Base-by-base conservation (phyloP, 1,140 invertebrate genomes). In the Maniola jurtina region DNA sequence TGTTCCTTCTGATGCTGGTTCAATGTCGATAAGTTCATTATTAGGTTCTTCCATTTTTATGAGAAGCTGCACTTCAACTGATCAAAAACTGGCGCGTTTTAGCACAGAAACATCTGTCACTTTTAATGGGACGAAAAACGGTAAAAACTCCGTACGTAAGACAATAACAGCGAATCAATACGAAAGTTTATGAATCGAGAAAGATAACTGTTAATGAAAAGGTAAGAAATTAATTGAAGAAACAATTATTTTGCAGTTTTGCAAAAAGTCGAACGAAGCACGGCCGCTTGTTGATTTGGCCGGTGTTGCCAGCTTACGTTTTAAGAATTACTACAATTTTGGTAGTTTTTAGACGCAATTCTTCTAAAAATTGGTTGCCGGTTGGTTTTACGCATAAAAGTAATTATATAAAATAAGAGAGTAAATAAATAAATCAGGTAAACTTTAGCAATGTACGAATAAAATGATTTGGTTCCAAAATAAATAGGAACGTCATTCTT, bases 211-310 rank as follows among this genome's bases (percentile, higher is more conserved):
- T 36, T 34, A 61, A 57, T 59, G 61, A 54, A 61, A 67, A 48
- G 40, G n/a, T 48, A 11, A 40, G 62, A 68, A 68, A 68, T 58
- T 52, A 55, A 68, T 63, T 68, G 55, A 63, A 55, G 35, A 60
- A 68, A 59, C 47, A 35, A 35, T 57, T 59, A 38, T 66, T 62
- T 66, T 63, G 52, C 71, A 66, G 74, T 82, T 73, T 75, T 66
- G 64, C 66, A 72, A 79, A 75, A 76, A 77, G 71, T 65, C 72
- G 75, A 81, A 63, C 70, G 64, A 79, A 77, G 75, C 70, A 73
- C 71, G 66, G 76, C 84, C 81, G 83, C 84, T 88, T 88, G 83
- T 86, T 88, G 86, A 88, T 88, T 79, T 78, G 74, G 68, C 61
- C 55, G 69, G 72, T 79, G 84, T 84, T 85, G 73, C 81, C 73